Percentiles rank a stretch among this genome's conserved stretches.
phyloP scores from a whole-genome alignment of 2,113 vertebrate genomes.

The Dolichotis patagonum region DNA sequence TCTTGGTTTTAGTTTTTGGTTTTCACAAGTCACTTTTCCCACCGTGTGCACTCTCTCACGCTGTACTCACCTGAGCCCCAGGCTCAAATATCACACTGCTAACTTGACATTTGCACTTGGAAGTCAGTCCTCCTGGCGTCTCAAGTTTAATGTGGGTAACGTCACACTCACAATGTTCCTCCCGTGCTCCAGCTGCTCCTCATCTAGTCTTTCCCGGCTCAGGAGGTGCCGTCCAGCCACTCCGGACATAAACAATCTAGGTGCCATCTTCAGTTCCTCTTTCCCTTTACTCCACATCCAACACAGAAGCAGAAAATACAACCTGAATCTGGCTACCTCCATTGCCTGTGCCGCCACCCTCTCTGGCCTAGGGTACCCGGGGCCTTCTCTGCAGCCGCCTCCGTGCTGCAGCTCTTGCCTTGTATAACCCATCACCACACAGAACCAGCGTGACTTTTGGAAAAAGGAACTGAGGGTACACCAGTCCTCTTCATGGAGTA shows the following conservation, averaged over 20 bases:
- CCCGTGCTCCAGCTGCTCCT: slow-evolving; percentile 29
- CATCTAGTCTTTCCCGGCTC: slow-evolving; percentile 14
- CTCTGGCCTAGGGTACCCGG: background rate
- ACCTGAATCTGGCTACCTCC: background rate
- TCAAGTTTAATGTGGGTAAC: slow-evolving; percentile 1
- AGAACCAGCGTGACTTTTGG: background rate
- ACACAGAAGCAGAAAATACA: background rate
- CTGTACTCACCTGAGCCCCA: background rate
- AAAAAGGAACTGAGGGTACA: background rate
- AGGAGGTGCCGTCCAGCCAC: background rate
- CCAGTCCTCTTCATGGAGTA: background rate
- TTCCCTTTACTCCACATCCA: background rate
- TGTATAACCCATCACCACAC: background rate
- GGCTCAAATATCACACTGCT: slow-evolving; percentile 26
- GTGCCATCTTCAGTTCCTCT: background rate
- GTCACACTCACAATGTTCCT: background rate
- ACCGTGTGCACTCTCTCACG: background rate
- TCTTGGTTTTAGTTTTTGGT: background rate
- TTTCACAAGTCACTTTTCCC: background rate
- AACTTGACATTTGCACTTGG: slow-evolving; percentile 59
- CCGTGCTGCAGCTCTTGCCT: background rate
- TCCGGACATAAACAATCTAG: background rate
- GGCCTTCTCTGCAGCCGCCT: background rate
- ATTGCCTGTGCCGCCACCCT: background rate
- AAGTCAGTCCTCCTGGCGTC: background rate